Base-by-base conservation (phyloP, 2,113 vertebrate species). In the Phainopepla nitens region DNA sequence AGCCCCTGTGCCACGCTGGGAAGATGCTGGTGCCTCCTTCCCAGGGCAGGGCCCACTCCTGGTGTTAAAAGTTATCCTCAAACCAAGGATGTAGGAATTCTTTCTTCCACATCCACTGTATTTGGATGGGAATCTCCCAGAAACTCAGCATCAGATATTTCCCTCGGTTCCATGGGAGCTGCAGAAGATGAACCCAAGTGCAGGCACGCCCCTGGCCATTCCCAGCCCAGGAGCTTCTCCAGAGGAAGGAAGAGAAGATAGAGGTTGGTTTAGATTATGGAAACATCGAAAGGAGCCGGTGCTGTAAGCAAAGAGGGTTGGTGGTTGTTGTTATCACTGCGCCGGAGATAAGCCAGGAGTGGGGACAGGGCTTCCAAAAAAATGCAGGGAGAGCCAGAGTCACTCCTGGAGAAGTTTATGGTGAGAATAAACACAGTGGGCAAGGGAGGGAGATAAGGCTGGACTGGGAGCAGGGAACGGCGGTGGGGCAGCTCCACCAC, bases 341-440 rank as follows among this genome's bases (percentile, higher is more conserved):
- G 1, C 60, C 36, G 31, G 57, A 95, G 95, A 95, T 94, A 93
- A 91, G 78, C 53, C 84, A 29, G 23, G 78, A 95, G 89, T 44
- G 78, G 93, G 94, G 84, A 87, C 78, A 76, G 70, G 36, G 41
- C 70, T 97, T 93, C 87, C 71, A 79, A 95, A 91, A 94, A 95
- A 92, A 72, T 1, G n/a, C 62, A 58, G 25, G 0, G 58, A 77
- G 82, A 86, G 65, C 41, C 87, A 82, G 87, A 62, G 24, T 13
- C 78, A 2, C 2, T 41, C 57, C 19, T 4, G 3, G 49, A 79
- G 92, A 44, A 61, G 92, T 91, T 93, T 81, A 60, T 2, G 36
- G 92, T 13, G 78, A 3, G 70, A 82, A 89, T 89, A 92, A 94
- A 94, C 87, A 84, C 39, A 21, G 50, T 11, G 80, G 73, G 36